These are phyloP conservation scores for Diprion similis DNA, from an alignment of 1,140 invertebrate genomes.

Conservation along the genomic window DNA sequence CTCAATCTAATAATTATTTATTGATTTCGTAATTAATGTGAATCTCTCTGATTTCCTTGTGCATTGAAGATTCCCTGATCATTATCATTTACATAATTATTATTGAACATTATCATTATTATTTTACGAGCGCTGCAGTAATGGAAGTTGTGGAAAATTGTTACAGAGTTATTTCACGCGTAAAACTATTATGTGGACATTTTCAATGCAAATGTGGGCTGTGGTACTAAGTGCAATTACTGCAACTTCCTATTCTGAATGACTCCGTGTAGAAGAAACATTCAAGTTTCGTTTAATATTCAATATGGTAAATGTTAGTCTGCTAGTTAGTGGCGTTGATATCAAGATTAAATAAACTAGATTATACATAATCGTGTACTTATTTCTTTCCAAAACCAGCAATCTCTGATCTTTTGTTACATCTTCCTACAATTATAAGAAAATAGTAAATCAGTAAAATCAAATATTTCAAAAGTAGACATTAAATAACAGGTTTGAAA, in stretches of 20 bases:
- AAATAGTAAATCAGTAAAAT: slow-evolving; percentile 19
- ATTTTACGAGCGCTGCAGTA: neutral
- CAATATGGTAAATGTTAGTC: slow-evolving; percentile 43
- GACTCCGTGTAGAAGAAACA: neutral
- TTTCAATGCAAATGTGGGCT: neutral
- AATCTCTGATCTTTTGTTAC: slow-evolving; percentile 23
- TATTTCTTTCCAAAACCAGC: slow-evolving; percentile 13
- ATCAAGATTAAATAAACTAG: slow-evolving; percentile 44
- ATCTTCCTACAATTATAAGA: neutral
- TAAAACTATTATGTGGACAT: neutral
- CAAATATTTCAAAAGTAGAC: slow-evolving; percentile 21
- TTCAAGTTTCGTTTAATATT: slow-evolving; percentile 29
- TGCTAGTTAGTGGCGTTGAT: slow-evolving; percentile 41
- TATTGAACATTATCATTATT: too few relatives aligned
- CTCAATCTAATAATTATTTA: neutral
- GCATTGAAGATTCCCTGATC: neutral
- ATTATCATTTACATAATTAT: too few relatives aligned
- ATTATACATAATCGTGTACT: slow-evolving; percentile 30
- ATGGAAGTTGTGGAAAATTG: slow-evolving; percentile 7
- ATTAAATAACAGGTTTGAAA: slow-evolving; percentile 16
- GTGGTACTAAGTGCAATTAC: slow-evolving; percentile 5
- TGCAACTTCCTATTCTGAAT: slow-evolving; percentile 5
- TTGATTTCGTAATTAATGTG: neutral
- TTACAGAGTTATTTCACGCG: neutral
- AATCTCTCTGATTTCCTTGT: slow-evolving; percentile 5